Evolutionary conservation across 2,888 invertebrate genomes (phyloP).

Genomic region (Argyresthia albistria): DNA sequence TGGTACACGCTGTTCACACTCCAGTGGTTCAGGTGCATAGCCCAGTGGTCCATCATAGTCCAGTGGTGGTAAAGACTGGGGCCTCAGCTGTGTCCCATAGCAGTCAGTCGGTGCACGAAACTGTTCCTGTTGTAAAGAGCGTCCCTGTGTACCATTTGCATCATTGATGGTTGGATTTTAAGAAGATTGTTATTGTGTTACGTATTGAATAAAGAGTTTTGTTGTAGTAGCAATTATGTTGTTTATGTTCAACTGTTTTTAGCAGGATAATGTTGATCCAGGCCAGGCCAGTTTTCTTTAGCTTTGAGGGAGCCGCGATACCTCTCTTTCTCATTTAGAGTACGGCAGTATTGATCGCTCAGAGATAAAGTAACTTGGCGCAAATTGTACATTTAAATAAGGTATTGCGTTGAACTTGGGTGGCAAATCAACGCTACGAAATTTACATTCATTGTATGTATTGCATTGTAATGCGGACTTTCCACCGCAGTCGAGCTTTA

Average conservation of each 20-base stretch:
- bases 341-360: no score
- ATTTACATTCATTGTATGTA: no score
- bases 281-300: no score
- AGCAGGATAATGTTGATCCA: not conserved
- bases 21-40: conserved; percentile 33
- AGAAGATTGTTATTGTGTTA: not conserved
- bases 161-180: conserved; percentile 19
- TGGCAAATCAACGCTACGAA: no score
- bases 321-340: no score
- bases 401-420: no score
- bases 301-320: no score
- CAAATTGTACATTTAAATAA: no score
- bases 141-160: conserved; percentile 28
- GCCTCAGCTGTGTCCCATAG: conserved; percentile 62
- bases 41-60: conserved; percentile 29
- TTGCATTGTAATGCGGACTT: no score
- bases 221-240: not conserved
- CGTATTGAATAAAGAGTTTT: not conserved
- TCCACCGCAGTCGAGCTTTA: no score
- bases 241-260: not conserved
- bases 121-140: conserved; percentile 28
- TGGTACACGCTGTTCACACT: conserved; percentile 25
- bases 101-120: conserved; percentile 57
- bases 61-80: conserved; percentile 30
- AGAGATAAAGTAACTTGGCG: no score